These are phyloP conservation scores for Tachuris rubrigastra DNA, from an alignment of 2,113 vertebrate genomes.

Conservation along the genomic window DNA sequence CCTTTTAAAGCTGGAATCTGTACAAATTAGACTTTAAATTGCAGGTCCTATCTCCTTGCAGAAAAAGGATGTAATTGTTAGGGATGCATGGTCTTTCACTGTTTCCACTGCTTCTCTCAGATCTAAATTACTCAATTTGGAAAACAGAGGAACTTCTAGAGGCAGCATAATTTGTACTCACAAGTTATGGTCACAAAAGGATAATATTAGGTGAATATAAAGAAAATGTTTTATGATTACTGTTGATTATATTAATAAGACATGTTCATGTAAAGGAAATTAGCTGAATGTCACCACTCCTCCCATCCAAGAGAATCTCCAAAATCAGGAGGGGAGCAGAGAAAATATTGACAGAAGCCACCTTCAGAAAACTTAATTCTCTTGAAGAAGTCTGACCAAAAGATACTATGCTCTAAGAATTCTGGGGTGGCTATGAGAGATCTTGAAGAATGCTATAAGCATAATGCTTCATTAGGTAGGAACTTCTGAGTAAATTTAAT, in stretches of 20 bases:
- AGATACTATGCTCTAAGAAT: neutral
- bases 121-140: neutral
- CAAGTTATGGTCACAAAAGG: neutral
- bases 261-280: conserved; percentile 41
- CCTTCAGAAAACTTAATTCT: neutral
- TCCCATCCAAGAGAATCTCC: neutral
- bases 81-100: neutral
- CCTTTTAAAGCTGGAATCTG: neutral
- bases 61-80: neutral
- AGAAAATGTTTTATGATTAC: neutral
- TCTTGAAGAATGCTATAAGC: neutral
- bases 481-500: neutral
- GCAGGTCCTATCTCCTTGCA: neutral
- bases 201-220: conserved; percentile 1
- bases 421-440: neutral
- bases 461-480: neutral
- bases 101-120: neutral
- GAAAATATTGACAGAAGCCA: neutral
- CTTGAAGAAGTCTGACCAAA: neutral
- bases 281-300: neutral
- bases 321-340: neutral
- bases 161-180: rapidly evolving
- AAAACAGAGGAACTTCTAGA: neutral
- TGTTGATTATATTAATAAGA: neutral
- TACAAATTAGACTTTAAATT: conserved; percentile 25